Percentiles rank a stretch among this genome's conserved stretches.
These are phyloP conservation scores for Hippocampus guttulatus DNA, from an alignment of 2,113 vertebrate genomes.

Conservation along the genomic window DNA sequence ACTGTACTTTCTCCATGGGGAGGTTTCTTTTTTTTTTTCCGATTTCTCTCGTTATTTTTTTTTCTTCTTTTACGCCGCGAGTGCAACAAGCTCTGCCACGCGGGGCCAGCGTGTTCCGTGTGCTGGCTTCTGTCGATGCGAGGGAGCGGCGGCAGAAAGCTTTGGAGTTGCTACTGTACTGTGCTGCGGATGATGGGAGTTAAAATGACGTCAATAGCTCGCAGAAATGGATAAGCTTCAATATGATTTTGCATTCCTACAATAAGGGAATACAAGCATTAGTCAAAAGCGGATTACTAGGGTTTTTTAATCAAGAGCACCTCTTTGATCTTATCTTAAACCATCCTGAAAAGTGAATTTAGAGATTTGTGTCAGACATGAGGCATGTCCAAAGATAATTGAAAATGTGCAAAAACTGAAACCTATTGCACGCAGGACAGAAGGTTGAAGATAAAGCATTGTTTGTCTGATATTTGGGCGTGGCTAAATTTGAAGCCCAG, in stretches of 20 bases:
- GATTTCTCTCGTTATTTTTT: neutral
- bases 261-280: too few relatives aligned
- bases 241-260: neutral
- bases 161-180: neutral
- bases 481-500: too few relatives aligned
- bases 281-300: too few relatives aligned
- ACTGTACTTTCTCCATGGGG: slow-evolving; percentile 32
- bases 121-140: neutral
- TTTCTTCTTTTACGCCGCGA: neutral
- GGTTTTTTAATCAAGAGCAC: too few relatives aligned
- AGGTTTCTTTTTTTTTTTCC: slow-evolving; percentile 42
- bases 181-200: neutral
- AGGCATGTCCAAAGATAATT: too few relatives aligned
- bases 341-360: too few relatives aligned
- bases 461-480: too few relatives aligned
- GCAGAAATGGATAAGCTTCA: neutral
- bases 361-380: too few relatives aligned
- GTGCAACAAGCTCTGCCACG: neutral
- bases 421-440: too few relatives aligned
- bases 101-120: neutral
- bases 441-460: too few relatives aligned
- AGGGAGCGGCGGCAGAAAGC: neutral
- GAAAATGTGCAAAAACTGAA: too few relatives aligned
- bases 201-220: neutral
- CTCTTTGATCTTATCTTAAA: too few relatives aligned